Base-by-base conservation (phyloP, 2,113 vertebrate species). In the Alaudala cheleensis region DNA sequence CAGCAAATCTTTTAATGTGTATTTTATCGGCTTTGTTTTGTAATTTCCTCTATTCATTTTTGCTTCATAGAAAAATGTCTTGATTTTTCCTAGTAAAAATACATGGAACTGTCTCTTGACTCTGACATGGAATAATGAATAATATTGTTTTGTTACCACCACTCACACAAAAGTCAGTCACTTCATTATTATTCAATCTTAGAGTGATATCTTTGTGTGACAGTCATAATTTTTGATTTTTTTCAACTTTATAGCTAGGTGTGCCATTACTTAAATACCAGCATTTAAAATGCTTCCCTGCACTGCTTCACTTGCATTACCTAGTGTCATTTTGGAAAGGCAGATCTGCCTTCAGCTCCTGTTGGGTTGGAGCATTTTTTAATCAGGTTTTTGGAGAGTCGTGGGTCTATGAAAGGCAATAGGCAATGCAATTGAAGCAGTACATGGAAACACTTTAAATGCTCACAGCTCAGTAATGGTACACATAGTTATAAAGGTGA, bases 391-490 rank as follows among this genome's bases (percentile, higher is more conserved):
- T 31, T 45, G 8, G 23, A 57, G 20, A 53, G 15, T 18, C 12
- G 21, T 1, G 2, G 22, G 37, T 37, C 37, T 37, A 37, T 37
- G 37, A 37, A 37, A 37, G 8, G 37, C 37, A 37, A 37, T 37
- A 37, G 8, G 8, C 37, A 25, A n/a, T 28, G 28, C 13, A 64
- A 31, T 13, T 47, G 37, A 47, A 60, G 22, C 16, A 40, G 29
- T 44, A 49, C 10, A 54, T 26, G 24, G 31, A 33, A 79, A 60
- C 5, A 12, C 9, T 84, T 82, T 44, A 58, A 72, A 54, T 51
- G 10, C 9, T 40, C 1, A 0, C 21, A 69, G 26, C 26, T 44
- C 49, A 21, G 5, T n/a, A 84, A 65, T 4, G 9, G 12, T 29
- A 60, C 12, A 58, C 16, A 19, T 3, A 4, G 4, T 16, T 82